Evolutionary conservation across 2,113 vertebrate species (phyloP), one percentile per base, ranked within the genome.

Genomic region (Stomatorhinus ivindoensis): DNA sequence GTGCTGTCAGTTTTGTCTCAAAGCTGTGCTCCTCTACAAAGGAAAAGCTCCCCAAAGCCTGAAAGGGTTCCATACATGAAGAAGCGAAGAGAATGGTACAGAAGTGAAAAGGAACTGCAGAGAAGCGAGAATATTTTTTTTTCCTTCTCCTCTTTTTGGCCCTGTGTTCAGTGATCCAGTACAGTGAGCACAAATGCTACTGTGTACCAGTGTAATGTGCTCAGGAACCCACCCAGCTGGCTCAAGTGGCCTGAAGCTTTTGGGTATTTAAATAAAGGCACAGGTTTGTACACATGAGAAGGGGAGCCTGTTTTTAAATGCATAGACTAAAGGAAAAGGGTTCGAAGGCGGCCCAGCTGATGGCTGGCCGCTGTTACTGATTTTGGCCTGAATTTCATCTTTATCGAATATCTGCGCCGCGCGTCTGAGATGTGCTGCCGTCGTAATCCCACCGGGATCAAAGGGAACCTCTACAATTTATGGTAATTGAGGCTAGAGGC

Each of bases 121-220:
- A 91, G 88, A 89, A 91, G 90, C 46, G 21, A 93, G 93, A 92
- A 93, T 93, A 92, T 91, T 88, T 88, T 90, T 92, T 91, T 91
- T 89, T 92, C 53, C 53, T 86, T 51, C 87, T n/a, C 48, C 86
- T 47, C 55, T 51, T 48, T 31, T 92, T 91, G 92, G 90, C 91
- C 91, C 92, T 89, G 61, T 94, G 94, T 91, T 94, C 94, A 94
- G 85, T 94, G 93, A 95, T 94, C 93, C 94, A 94, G 92, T 91
- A 92, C 94, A 89, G 91, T 82, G 92, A 92, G 92, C 93, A 95
- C 94, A 93, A 94, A 94, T 93, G 93, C 93, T 91, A 87, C 94
- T 93, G 91, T 92, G 93, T 92, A 91, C 91, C 91, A 91, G 90
- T 55, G 89, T 48, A 50, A 85, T 87, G 46, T 91, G 91, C 90